phyloP scores from a whole-genome alignment of 2,113 vertebrate species.

The Prionailurus bengalensis region DNA sequence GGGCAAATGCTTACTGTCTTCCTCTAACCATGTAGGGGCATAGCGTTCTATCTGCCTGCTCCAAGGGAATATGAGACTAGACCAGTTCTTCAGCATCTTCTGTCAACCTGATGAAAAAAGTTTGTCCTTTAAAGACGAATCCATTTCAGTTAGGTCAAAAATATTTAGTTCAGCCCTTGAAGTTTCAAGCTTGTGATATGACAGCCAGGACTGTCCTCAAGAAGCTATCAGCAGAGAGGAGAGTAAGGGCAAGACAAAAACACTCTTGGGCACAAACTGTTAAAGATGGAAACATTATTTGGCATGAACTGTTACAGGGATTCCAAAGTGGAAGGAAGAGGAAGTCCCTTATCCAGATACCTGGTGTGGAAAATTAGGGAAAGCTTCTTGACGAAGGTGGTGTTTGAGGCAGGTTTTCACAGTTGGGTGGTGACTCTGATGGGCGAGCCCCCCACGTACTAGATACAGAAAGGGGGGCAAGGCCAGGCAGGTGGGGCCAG shows the following conservation, averaged over 20 bases:
- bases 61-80: neutral
- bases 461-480: neutral
- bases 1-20: too few relatives aligned
- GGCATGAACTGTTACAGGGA: neutral
- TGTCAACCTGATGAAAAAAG: neutral
- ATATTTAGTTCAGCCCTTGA: neutral
- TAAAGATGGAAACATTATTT: neutral
- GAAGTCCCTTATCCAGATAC: too few relatives aligned
- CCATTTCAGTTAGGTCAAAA: neutral
- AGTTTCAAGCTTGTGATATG: neutral
- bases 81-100: neutral
- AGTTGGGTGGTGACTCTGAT: neutral
- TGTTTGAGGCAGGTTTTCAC: neutral
- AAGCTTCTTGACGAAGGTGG: neutral
- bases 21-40: neutral
- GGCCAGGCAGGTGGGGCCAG: neutral
- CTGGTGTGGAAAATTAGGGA: neutral
- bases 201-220: neutral
- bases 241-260: neutral
- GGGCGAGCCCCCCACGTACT: too few relatives aligned
- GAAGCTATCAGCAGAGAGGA: neutral
- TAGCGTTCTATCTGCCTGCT: neutral
- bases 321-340: neutral
- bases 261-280: neutral
- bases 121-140: neutral